Base-by-base conservation (phyloP, 2,113 vertebrate genomes). In the Theristicus caerulescens region DNA sequence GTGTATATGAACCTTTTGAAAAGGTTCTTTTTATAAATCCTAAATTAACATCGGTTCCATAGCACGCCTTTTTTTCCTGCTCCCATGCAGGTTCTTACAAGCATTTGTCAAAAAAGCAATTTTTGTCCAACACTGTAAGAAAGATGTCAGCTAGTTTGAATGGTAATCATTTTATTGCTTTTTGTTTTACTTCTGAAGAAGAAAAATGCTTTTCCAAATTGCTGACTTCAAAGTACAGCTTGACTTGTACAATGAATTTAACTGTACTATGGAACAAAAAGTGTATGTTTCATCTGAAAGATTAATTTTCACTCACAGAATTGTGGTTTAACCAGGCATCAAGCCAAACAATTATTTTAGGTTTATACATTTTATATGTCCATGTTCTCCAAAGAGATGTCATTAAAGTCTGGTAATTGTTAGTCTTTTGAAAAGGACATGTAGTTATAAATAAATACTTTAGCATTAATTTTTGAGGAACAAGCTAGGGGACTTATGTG, bases 281-380 rank as follows among this genome's bases (percentile, higher is more conserved):
- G 2, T 24, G 5, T 57, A 24, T 44, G 6, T 65, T 77, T 73
- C 25, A 73, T 77, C 25, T 91, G 36, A 74, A 93, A 95, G 88
- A 89, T 88, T 93, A 65, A 55, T 94, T 91, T 93, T 94, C 34
- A 42, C 64, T 94, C 25, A 24, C 16, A 86, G 54, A 78, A 55
- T 24, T 79, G 34, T 65, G 57, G 52, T 93, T 83, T 77, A 87
- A 70, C 73, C 36, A 82, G 82, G 54, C 76, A 93, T 86, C 18
- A 44, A 88, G 84, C 78, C 89, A 93, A 90, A 81, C 59, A 34
- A n/a, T 90, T 94, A 65, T 77, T 95, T 94, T 86, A 70, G 49
- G 31, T 58, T 93, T 95, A 38, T 81, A 72, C 0, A 1, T 88
- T 72, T 86, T 74, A 18, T 72, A 72, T 90, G 52, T 71, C 47